Percentiles rank a stretch among this genome's conserved stretches.
These are phyloP conservation scores for Ceramica pisi DNA, from an alignment of 2,888 invertebrate species.

Conservation along the genomic window DNA sequence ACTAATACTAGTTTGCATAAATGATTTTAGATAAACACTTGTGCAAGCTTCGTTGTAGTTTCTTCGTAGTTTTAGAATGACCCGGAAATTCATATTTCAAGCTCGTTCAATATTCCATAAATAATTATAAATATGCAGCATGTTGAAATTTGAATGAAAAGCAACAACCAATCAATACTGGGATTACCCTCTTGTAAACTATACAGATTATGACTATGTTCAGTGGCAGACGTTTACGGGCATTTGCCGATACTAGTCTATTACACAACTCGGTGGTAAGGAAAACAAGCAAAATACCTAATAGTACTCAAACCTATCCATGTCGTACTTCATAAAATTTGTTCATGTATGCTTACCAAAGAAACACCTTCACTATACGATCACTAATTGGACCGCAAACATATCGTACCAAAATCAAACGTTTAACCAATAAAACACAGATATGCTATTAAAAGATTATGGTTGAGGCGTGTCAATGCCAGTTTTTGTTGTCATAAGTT, in stretches of 20 bases:
- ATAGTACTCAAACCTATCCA: slow-evolving; percentile 24
- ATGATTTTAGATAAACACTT: no score
- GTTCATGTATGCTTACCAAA: slow-evolving; percentile 14
- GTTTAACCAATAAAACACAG: slow-evolving; percentile 60
- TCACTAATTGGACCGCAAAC: slow-evolving; percentile 71
- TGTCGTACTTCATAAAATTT: slow-evolving; percentile 28
- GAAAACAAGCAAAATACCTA: slow-evolving; percentile 37
- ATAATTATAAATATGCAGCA: no score
- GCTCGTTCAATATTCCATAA: no score
- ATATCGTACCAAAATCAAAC: slow-evolving; percentile 52
- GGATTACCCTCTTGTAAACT: slow-evolving; percentile 19
- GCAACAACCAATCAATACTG: background rate
- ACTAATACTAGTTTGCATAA: no score
- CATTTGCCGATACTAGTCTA: slow-evolving; percentile 19
- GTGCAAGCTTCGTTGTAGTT: no score
- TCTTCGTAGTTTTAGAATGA: no score
- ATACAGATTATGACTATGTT: slow-evolving; percentile 5
- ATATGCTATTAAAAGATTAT: slow-evolving; percentile 63
- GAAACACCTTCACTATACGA: slow-evolving; percentile 28
- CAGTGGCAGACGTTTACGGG: slow-evolving; percentile 9
- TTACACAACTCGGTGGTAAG: slow-evolving; percentile 44
- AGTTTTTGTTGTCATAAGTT: slow-evolving; percentile 27
- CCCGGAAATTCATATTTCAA: no score
- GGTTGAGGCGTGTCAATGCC: slow-evolving; percentile 52
- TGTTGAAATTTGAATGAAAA: background rate